Conservation (phyloP, 92 coral and sea anemone genomes). For the Blastomussa wellsi region DNA sequence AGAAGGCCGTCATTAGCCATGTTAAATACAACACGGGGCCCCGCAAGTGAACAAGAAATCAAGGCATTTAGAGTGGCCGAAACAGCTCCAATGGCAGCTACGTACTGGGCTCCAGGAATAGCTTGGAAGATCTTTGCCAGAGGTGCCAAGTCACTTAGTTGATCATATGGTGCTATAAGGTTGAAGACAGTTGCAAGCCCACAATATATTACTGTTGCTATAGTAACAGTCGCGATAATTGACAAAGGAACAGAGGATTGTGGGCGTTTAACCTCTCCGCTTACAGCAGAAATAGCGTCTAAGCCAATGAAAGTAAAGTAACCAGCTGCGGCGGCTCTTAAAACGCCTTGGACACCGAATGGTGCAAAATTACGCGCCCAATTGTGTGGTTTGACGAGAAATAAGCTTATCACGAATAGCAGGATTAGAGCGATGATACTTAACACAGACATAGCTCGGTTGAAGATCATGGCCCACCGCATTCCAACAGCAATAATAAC, state of each 20-base stretch:
- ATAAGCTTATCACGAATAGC: constrained; percentile 27
- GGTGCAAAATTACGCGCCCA: constrained; percentile 25
- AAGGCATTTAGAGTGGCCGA: constrained; percentile 5
- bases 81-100: constrained; percentile 30
- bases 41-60: constrained; percentile 24
- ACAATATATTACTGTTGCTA: constrained; percentile 6
- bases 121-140: constrained; percentile 27
- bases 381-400: constrained; percentile 17
- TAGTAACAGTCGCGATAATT: constrained; percentile 13
- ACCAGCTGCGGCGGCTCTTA: constrained; percentile 31
- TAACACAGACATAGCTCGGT: constrained; percentile 6
- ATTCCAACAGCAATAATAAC: constrained; percentile 30
- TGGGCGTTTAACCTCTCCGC: constrained; percentile 36
- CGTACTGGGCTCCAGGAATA: constrained; percentile 10
- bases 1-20: constrained; percentile 61
- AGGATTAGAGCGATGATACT: constrained; percentile 3
- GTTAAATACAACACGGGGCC: constrained; percentile 37
- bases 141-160: background rate
- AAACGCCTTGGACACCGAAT: constrained; percentile 27
- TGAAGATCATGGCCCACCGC: constrained; percentile 15
- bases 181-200: constrained; percentile 27
- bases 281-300: constrained; percentile 31
- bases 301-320: constrained; percentile 40
- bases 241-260: constrained; percentile 23
- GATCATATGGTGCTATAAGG: constrained; percentile 15